A percentile compares a stretch with the other conserved stretches of the same genome.
Conservation (phyloP, 2,888 invertebrate species). For the Pristionchus exspectatus region DNA sequence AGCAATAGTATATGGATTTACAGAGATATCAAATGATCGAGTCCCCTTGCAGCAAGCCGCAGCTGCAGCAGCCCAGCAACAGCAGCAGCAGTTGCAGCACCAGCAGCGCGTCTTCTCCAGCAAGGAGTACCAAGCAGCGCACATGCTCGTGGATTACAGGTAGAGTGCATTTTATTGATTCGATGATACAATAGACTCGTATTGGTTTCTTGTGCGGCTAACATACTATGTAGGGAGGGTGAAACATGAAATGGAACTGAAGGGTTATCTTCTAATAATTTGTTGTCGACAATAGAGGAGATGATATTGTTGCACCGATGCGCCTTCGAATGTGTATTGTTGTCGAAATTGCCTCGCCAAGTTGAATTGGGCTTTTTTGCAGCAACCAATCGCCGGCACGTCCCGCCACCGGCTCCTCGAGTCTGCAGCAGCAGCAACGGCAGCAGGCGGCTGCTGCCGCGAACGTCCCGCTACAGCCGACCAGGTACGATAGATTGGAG, state of each 20-base stretch:
- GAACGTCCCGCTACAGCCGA: constrained; percentile 40
- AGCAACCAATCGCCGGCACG: constrained; percentile 57
- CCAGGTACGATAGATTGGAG: constrained; percentile 27
- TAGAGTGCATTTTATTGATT: neutral
- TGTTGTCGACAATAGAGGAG: too few relatives aligned
- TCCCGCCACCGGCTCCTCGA: constrained; percentile 34
- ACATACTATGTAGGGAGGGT: neutral
- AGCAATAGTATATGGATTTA: too few relatives aligned
- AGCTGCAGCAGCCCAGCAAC: neutral
- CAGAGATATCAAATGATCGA: too few relatives aligned
- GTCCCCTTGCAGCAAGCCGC: constrained; percentile 34
- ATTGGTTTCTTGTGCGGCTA: neutral
- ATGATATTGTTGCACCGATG: too few relatives aligned
- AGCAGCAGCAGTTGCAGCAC: constrained; percentile 26
- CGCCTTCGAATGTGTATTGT: too few relatives aligned
- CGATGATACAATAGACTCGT: neutral
- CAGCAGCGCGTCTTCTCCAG: constrained; percentile 47
- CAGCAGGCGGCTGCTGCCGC: neutral
- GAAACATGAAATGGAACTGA: neutral
- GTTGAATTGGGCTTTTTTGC: neutral
- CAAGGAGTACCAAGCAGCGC: constrained; percentile 65
- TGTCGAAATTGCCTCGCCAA: too few relatives aligned
- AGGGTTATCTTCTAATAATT: too few relatives aligned
- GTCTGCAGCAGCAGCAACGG: constrained; percentile 35
- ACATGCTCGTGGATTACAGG: constrained; percentile 69